Evolutionary conservation across 2,888 invertebrate species (phyloP), one percentile per base, ranked within the genome.

Genomic region (Machimus atricapillus): DNA sequence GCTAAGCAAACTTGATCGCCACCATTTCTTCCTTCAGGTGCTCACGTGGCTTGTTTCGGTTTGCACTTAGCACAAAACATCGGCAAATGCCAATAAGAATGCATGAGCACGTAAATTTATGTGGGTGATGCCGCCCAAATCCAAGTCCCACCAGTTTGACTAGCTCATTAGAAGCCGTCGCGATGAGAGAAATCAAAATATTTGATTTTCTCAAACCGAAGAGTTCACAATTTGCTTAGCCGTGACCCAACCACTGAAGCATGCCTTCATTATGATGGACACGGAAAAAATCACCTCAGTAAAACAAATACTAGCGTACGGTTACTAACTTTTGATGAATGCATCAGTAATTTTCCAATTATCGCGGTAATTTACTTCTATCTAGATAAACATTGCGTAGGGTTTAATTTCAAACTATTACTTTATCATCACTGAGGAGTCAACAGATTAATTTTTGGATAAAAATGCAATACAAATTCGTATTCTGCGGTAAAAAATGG

Each of bases 111-210:
- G 78, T 43, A 77, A 76, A 34, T 40, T 40, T 77, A 40, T 43
- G 78, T 78, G 78, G 78, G 78, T 78, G 78, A 43, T 78, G n/a
- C 19, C 43, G 78, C 66, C 66, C 66, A 66, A 66, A 66, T 66
- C 0, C n/a, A n/a, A 12, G 19, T 19, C 66, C 27, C 66, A 66
- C 66, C 66, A 23, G 23, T 66, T 19, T 66, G 66, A 66, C 66
- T 66, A 66, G 66, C 27, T 66, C 66, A 66, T 66, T 66, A 66
- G 66, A 66, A 27, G 66, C 27, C 27, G 5, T 12, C 27, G 66
- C 66, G 27, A 23, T 66, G 27, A 66, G 23, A 19, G 23, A 66
- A 27, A 66, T 8, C 23, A 66, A 66, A 23, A 66, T 66, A 66
- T 66, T 66, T 66, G 27, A 12, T 0, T 66, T 66, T 66, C 66